phyloP scores from a whole-genome alignment of 2,888 invertebrate genomes.

The Diaperis boleti region DNA sequence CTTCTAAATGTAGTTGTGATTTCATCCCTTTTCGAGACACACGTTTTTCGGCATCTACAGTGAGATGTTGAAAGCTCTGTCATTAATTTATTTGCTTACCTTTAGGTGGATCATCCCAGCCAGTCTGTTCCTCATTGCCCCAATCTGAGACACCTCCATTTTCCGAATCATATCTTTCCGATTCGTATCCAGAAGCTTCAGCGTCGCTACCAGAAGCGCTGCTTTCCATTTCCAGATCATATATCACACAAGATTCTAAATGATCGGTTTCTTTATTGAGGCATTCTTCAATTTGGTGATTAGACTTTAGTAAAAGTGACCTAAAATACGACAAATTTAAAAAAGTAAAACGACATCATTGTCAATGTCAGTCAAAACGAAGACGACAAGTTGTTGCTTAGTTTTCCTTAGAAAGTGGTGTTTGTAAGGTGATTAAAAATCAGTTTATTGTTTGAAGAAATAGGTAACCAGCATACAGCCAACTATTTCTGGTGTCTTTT shows the following conservation, averaged over 20 bases:
- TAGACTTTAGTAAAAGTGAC: slow-evolving; percentile 53
- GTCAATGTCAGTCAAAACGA: slow-evolving; percentile 6
- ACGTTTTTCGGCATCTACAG: slow-evolving; percentile 1
- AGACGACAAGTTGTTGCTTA: too few relatives aligned
- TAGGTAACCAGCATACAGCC: too few relatives aligned
- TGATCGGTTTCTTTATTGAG: slow-evolving; percentile 49
- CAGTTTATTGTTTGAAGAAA: too few relatives aligned
- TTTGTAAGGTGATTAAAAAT: too few relatives aligned
- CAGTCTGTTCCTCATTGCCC: slow-evolving; percentile 44
- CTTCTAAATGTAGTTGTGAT: slow-evolving; percentile 26
- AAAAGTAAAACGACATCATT: slow-evolving; percentile 39
- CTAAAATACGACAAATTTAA: too few relatives aligned
- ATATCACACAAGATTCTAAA: slow-evolving; percentile 57
- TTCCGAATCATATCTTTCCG: slow-evolving; percentile 44
- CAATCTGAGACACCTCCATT: slow-evolving; percentile 51
- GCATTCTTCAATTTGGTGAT: slow-evolving; percentile 61
- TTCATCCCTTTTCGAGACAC: slow-evolving; percentile 3
- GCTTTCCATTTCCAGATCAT: slow-evolving; percentile 55
- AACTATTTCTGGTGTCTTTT: too few relatives aligned
- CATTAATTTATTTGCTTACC: slow-evolving; percentile 14
- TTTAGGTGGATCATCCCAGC: background rate
- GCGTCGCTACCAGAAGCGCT: slow-evolving; percentile 47
- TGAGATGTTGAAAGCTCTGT: background rate
- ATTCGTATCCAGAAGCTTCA: slow-evolving; percentile 48
- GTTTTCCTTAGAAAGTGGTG: too few relatives aligned